Base-by-base conservation (phyloP, 2,113 vertebrate genomes). In the Hemibagrus wyckioides region DNA sequence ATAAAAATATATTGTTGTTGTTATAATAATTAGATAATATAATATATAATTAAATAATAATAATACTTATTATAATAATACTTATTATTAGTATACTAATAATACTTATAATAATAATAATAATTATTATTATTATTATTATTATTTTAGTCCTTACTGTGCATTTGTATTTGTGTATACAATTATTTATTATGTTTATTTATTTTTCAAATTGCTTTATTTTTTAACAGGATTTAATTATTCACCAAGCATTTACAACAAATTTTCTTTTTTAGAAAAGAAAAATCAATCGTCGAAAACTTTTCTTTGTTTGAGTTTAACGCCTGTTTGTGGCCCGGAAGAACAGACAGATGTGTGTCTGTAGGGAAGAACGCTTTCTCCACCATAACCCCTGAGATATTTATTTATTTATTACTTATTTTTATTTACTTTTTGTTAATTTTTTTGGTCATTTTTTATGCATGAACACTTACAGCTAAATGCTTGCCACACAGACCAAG, bases 381-480 rank as follows among this genome's bases (percentile, higher is more conserved):
- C 23, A 92, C 92, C 92, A 3, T 91, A 92, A 91, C 89, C 91
- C 86, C 87, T 88, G 90, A 92, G 90, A 91, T 90, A 48, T 48
- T 48, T 48, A 4, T 89, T 89, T 90, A 92, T 93, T 48, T 48
- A 48, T 1, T 76, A 17, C 13, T n/a, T n/a, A 50, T 28, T 11
- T 13, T 50, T 41, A n/a, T 84, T 56, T 10, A 44, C 10, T 80
- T 52, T 54, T 77, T 77, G 3, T 50, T 25, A n/a, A 4, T 28
- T 11, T 89, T 84, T 56, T 10, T 13, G 5, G 54, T 54, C 5
- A 7, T 54, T 77, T 52, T 50, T 21, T 54, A 4, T 48, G 90
- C 91, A 92, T 94, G 93, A 93, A 95, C 93, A 94, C 94, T 94
- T 91, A 91, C 86, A 92, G 90, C 93, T 94, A 95, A 95, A 93